A percentile compares a stretch with the other conserved stretches of the same genome.
These are phyloP conservation scores for Sitobion miscanthi DNA, from an alignment of 1,140 invertebrate species.

Conservation along the genomic window DNA sequence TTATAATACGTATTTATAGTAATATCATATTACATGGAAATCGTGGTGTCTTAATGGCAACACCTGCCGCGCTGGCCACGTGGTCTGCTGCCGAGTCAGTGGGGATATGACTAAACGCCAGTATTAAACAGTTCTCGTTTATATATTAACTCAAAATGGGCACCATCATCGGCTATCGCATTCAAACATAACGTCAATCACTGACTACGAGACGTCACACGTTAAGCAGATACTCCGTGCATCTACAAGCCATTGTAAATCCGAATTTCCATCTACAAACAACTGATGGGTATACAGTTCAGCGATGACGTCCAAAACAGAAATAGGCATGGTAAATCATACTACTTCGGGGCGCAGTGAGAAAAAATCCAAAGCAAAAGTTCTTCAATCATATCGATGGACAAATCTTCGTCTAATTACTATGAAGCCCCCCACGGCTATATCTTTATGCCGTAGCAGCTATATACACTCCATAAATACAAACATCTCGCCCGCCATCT, in stretches of 20 bases:
- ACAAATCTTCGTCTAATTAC: neutral
- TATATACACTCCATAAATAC: neutral
- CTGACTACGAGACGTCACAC: too few species aligned
- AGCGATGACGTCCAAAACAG: neutral
- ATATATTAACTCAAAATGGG: neutral
- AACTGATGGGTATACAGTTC: neutral
- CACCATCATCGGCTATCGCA: neutral
- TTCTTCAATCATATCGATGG: neutral
- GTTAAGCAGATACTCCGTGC: too few species aligned
- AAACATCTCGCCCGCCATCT: neutral
- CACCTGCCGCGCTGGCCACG: too few species aligned
- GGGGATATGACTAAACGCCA: neutral
- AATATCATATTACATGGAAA: too few species aligned
- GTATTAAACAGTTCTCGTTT: neutral
- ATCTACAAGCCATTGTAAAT: neutral
- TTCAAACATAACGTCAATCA: neutral
- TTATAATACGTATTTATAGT: neutral
- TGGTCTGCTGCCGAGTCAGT: neutral
- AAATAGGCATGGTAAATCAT: neutral
- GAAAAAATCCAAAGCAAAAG: neutral
- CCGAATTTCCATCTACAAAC: neutral
- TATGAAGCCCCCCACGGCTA: neutral
- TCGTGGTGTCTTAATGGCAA: neutral
- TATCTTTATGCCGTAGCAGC: neutral
- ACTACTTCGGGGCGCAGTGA: neutral